A percentile compares a stretch with the other conserved stretches of the same genome.
Conservation (phyloP, 2,888 invertebrate species). For the Drosophila algonquin region DNA sequence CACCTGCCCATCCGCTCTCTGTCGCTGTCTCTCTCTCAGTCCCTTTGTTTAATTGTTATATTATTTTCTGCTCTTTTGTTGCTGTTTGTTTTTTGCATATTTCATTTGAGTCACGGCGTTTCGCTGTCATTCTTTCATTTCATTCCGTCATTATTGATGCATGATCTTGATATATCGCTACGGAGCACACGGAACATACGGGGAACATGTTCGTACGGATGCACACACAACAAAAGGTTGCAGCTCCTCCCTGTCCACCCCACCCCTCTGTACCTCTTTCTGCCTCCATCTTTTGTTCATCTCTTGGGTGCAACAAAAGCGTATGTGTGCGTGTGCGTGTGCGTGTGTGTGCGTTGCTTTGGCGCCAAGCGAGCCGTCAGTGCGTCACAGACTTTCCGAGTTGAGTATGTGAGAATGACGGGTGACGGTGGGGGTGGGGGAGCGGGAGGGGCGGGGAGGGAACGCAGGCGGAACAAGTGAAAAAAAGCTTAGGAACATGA, state of each 20-base stretch:
- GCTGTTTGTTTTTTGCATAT: conserved; percentile 29
- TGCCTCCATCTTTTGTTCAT: background rate
- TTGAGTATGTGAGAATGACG: background rate
- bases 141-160: conserved; percentile 73
- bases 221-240: conserved; percentile 58
- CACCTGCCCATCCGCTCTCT: no score
- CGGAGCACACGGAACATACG: conserved; percentile 13
- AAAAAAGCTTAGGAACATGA: background rate
- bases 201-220: background rate
- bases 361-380: conserved; percentile 49
- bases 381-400: conserved; percentile 28
- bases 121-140: conserved; percentile 57
- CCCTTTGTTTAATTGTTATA: background rate
- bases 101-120: conserved; percentile 54
- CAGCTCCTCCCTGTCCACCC: conserved; percentile 7
- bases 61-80: background rate
- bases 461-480: no score
- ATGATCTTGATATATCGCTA: conserved; percentile 70
- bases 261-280: background rate
- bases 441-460: no score
- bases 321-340: no score
- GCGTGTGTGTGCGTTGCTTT: conserved; percentile 53
- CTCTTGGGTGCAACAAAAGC: conserved; percentile 35
- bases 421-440: background rate
- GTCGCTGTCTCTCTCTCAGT: background rate